Conservation (phyloP, 2,113 vertebrate species). For the Macrotus californicus region DNA sequence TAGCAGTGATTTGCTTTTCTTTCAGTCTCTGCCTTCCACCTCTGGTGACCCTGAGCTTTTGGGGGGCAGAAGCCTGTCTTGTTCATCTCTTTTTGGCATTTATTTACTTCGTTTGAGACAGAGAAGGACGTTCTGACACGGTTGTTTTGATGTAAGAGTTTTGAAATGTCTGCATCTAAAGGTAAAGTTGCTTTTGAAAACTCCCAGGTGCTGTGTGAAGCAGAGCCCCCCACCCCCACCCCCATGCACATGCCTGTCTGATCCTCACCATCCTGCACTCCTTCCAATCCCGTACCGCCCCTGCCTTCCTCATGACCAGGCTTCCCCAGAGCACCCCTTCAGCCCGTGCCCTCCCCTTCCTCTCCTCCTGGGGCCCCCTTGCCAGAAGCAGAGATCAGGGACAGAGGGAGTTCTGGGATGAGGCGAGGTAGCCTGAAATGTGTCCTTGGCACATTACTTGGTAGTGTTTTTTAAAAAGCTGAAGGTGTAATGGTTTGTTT, state of each 20-base stretch:
- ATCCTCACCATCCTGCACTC: background rate
- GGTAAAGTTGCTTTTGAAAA: conserved; percentile 53
- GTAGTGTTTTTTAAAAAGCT: background rate
- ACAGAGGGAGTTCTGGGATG: background rate
- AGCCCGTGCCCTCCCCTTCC: background rate
- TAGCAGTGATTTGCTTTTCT: background rate
- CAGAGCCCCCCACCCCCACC: background rate
- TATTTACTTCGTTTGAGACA: conserved; percentile 52
- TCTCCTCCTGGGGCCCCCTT: background rate
- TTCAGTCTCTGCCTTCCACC: background rate
- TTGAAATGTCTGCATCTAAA: conserved; percentile 49
- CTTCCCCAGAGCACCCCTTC: background rate
- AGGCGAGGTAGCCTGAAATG: background rate
- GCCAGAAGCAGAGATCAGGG: background rate
- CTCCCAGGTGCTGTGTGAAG: background rate
- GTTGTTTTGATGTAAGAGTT: conserved; percentile 41
- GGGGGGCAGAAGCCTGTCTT: conserved; percentile 19
- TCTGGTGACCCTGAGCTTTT: conserved; percentile 2
- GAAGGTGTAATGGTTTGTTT: conserved; percentile 45
- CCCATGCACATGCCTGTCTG: background rate
- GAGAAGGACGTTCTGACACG: conserved; percentile 56
- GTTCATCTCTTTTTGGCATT: background rate
- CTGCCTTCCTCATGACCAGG: background rate
- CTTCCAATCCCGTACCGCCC: background rate
- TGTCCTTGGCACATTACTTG: background rate